Base-by-base conservation (phyloP, 1,140 invertebrate species). In the Camponotus floridanus region DNA sequence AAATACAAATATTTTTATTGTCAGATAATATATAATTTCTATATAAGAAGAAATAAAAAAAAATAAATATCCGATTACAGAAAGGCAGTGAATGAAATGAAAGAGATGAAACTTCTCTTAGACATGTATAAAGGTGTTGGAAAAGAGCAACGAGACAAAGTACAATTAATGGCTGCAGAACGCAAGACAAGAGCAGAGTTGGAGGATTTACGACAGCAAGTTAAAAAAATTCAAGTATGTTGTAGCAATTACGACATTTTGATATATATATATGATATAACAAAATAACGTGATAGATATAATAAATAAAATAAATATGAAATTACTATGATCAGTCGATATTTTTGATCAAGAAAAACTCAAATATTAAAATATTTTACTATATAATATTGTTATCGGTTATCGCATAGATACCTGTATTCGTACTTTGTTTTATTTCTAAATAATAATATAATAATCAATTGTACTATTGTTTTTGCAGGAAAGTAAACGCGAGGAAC, bases 51-150 rank as follows among this genome's bases (percentile, higher is more conserved):
- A 59, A 62, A 21, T 26, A 61, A 71, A 31, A 6, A 7, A 42
- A 13, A 31, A 33, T 36, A 59, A 21, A 45, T 61, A 59, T 73
- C 2, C 74, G 36, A 87, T 94, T 95, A n/a, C 92, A 99, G 98
- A 94, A 99, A 99, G 96, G 97, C 98, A 65, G 96, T 98, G 45
- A 98, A 98, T 93, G 98, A 98, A 93, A 98, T 98, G 94, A 98
- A 98, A 93, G 98, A 98, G 95, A 96, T 99, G 97, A 99, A 99
- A 94, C 94, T 99, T 7, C 94, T 99, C 7, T 95, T 99, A 85
- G 99, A 99, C 92, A 99, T 99, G 98, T 99, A 99, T 95, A 99
- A 99, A 96, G 98, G 98, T 59, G 98, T 98, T 26, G 98, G 98
- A 62, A 99, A 99, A 95, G 99, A 99, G 92, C 98, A 98, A 93